These are phyloP conservation scores for Formica selysi DNA, from an alignment of 1,140 invertebrate species.

Conservation along the genomic window DNA sequence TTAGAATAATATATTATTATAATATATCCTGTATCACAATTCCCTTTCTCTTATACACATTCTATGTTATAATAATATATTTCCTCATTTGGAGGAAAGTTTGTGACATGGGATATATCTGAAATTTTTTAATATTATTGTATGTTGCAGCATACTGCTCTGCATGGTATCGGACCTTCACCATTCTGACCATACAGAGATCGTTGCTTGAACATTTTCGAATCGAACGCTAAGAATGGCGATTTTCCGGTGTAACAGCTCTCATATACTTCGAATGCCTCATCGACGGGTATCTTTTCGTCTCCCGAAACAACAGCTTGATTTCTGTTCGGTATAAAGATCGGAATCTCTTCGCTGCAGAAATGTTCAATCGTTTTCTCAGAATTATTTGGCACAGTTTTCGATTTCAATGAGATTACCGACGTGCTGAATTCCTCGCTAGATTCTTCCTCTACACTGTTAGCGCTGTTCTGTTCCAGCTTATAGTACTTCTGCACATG, in stretches of 20 bases:
- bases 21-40: constrained; percentile 9
- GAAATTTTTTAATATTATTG: constrained; percentile 76
- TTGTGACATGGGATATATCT: background rate
- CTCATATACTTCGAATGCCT: constrained; percentile 85
- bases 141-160: constrained; percentile 83
- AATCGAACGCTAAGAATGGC: constrained; percentile 68
- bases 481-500: constrained; percentile 84
- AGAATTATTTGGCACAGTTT: constrained; percentile 74
- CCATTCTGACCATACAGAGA: constrained; percentile 68
- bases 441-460: constrained; percentile 73
- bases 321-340: constrained; percentile 38
- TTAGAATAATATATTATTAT: constrained; percentile 51
- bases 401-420: constrained; percentile 46
- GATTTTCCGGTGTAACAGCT: constrained; percentile 81
- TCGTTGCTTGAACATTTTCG: constrained; percentile 70
- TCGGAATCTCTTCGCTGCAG: constrained; percentile 71
- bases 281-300: constrained; percentile 80
- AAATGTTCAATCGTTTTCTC: constrained; percentile 68
- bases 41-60: background rate
- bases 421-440: constrained; percentile 53
- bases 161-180: constrained; percentile 81
- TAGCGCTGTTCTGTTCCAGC: constrained; percentile 73
- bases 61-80: constrained; percentile 46
- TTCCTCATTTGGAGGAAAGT: constrained; percentile 25
- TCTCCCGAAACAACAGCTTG: constrained; percentile 58